A percentile compares a stretch with the other conserved stretches of the same genome.
These are phyloP conservation scores for Holotrichia oblita DNA, from an alignment of 1,140 invertebrate species.

Conservation along the genomic window DNA sequence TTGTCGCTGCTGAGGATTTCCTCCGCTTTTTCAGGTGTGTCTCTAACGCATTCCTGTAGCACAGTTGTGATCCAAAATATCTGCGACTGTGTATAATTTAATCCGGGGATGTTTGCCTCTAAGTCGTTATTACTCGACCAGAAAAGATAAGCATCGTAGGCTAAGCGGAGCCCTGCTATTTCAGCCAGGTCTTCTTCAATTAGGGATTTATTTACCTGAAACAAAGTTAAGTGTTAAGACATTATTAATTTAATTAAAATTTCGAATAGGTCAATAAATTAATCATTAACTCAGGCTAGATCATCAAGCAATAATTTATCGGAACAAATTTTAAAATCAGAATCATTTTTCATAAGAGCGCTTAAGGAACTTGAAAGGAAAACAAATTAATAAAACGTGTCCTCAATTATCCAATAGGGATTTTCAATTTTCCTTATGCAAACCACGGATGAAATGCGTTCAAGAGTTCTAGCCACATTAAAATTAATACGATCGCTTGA, in stretches of 20 bases:
- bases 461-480: neutral
- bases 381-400: neutral
- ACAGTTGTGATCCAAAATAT: slow-evolving; percentile 75
- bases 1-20: slow-evolving; percentile 53
- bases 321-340: neutral
- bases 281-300: no score
- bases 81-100: slow-evolving; percentile 73
- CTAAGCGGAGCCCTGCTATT: slow-evolving; percentile 82
- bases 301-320: no score
- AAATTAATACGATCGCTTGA: slow-evolving; percentile 5
- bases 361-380: neutral
- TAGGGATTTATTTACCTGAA: slow-evolving; percentile 84
- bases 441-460: neutral
- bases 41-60: slow-evolving; percentile 71
- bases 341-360: neutral
- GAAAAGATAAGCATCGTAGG: slow-evolving; percentile 81
- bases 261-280: no score
- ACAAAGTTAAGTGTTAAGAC: slow-evolving; percentile 29
- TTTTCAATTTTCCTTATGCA: neutral
- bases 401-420: neutral
- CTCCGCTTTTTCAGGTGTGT: slow-evolving; percentile 73
- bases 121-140: slow-evolving; percentile 73
- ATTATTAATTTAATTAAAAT: no score
- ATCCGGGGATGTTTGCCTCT: slow-evolving; percentile 73
- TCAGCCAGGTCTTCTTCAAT: slow-evolving; percentile 94